phyloP scores from a whole-genome alignment of 1,140 invertebrate species.

The Sarcophaga bullata region DNA sequence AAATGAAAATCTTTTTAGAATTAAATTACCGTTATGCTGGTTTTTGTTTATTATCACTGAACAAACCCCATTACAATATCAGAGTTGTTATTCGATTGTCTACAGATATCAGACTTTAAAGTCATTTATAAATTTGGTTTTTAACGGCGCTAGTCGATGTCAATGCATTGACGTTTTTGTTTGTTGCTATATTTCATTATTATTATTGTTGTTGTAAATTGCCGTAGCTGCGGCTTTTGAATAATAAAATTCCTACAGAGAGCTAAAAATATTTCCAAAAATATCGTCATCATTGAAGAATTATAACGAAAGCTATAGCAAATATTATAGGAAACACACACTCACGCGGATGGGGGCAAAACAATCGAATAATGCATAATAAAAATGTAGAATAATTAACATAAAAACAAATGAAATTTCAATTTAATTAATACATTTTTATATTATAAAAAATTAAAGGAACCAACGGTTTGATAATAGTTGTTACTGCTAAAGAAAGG shows the following conservation, averaged over 20 bases:
- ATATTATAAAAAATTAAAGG: neutral
- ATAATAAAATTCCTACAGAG: conserved; percentile 10
- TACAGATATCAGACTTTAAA: conserved; percentile 3
- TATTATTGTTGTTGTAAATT: neutral
- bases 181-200: neutral
- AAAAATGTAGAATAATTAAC: neutral
- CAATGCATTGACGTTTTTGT: conserved; percentile 1
- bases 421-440: neutral
- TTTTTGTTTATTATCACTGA: neutral
- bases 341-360: neutral
- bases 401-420: conserved; percentile 32
- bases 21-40: neutral
- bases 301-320: neutral
- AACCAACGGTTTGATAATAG: neutral
- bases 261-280: conserved; percentile 41
- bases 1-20: too few relatives aligned
- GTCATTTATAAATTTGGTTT: neutral
- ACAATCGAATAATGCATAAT: neutral
- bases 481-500: neutral
- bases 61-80: neutral
- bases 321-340: neutral
- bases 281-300: conserved; percentile 25
- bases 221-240: neutral
- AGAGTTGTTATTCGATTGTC: neutral
- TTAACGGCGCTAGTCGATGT: neutral